These are phyloP conservation scores for Cyrtodaria siliqua DNA, from an alignment of 2,888 invertebrate species.

Conservation along the genomic window DNA sequence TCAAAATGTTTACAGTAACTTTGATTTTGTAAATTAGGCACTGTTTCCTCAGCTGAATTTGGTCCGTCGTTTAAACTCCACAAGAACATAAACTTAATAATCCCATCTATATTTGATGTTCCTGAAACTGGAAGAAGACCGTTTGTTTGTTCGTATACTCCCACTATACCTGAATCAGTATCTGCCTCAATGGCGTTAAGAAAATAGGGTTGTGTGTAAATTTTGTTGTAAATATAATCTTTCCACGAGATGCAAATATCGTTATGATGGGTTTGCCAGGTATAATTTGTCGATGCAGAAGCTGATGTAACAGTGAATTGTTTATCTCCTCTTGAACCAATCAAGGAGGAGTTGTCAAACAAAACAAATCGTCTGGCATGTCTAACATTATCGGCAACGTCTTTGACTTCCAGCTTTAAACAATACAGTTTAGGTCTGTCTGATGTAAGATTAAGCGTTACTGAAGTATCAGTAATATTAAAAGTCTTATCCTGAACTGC, in stretches of 20 bases:
- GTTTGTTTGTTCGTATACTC: conserved; percentile 61
- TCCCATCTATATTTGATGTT: conserved; percentile 61
- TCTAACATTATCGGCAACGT: conserved; percentile 58
- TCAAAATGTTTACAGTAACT: conserved; percentile 35
- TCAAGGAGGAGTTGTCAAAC: conserved; percentile 52
- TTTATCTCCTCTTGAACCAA: conserved; percentile 11
- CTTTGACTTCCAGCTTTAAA: conserved; percentile 57
- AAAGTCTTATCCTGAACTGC: no score
- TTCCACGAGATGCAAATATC: conserved; percentile 56
- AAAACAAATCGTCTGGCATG: conserved; percentile 63
- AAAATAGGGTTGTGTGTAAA: conserved; percentile 31
- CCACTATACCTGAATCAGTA: conserved; percentile 32
- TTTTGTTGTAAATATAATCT: conserved; percentile 51
- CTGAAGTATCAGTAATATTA: neutral
- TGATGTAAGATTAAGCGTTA: conserved; percentile 15
- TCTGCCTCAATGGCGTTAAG: conserved; percentile 50
- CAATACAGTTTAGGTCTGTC: conserved; percentile 47
- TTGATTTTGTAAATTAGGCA: conserved; percentile 48
- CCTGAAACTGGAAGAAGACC: conserved; percentile 61
- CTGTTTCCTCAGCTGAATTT: neutral
- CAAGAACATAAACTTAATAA: conserved; percentile 41
- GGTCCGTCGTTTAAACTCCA: conserved; percentile 11
- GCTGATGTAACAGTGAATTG: conserved; percentile 43
- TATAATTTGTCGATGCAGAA: conserved; percentile 27
- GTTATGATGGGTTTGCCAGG: conserved; percentile 63